phyloP scores from a whole-genome alignment of 2,888 invertebrate genomes.

The Melieria picta region DNA sequence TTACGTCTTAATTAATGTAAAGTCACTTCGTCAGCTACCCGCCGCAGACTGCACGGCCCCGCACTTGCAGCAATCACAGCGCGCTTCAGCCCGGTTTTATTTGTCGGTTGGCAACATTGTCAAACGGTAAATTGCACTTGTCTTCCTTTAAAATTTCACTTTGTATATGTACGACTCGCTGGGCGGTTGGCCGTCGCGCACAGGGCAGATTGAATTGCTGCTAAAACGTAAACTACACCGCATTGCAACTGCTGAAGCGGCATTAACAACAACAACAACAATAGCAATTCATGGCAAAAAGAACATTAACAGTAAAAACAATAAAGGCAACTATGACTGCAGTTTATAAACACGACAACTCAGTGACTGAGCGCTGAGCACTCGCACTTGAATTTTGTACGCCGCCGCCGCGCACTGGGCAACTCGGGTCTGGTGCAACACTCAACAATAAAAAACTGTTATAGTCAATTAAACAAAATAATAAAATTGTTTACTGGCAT shows the following conservation, averaged over 20 bases:
- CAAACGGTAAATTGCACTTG: too few relatives aligned
- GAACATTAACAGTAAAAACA: constrained; percentile 16
- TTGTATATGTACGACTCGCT: too few relatives aligned
- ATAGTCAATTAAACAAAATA: constrained; percentile 58
- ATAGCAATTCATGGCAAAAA: neutral
- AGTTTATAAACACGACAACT: neutral
- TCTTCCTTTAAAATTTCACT: too few relatives aligned
- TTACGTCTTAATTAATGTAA: too few relatives aligned
- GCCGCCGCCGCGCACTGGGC: constrained; percentile 17
- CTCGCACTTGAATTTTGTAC: neutral
- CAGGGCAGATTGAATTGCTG: too few relatives aligned
- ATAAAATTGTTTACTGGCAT: constrained; percentile 44
- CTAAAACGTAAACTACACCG: neutral
- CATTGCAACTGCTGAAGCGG: neutral
- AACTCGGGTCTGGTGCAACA: neutral
- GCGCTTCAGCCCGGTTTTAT: too few relatives aligned
- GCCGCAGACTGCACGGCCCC: too few relatives aligned
- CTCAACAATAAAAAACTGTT: constrained; percentile 52
- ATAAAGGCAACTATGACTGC: neutral
- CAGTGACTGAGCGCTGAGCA: neutral
- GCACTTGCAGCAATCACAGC: too few relatives aligned
- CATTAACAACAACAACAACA: neutral
- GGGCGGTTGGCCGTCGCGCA: too few relatives aligned
- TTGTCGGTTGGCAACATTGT: too few relatives aligned
- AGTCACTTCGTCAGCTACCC: too few relatives aligned